These are phyloP conservation scores for Naso thynnoides DNA, from an alignment of 2,797 vertebrate genomes.

Conservation along the genomic window DNA sequence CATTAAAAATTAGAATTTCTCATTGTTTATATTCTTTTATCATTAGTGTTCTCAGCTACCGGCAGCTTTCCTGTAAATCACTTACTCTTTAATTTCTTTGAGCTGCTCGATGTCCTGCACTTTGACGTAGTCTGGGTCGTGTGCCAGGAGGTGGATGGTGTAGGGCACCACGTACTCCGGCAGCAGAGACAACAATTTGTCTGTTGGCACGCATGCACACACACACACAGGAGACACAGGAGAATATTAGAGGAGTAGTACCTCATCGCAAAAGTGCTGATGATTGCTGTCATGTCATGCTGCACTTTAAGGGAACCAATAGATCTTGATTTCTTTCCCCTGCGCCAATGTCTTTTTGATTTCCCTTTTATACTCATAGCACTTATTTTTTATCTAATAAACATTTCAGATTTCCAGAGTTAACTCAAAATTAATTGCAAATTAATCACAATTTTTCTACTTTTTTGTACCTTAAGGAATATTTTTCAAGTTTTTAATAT, in stretches of 20 bases:
- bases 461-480: too few species aligned
- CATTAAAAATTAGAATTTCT: neutral
- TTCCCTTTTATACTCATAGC: neutral
- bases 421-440: too few species aligned
- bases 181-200: slow-evolving; percentile 95
- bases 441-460: too few species aligned
- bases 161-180: slow-evolving; percentile 99
- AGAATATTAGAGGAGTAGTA: slow-evolving; percentile 12
- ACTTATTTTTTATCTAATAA: neutral
- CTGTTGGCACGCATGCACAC: slow-evolving; percentile 78
- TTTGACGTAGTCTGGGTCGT: slow-evolving; percentile 98
- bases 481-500: neutral
- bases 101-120: slow-evolving; percentile 98
- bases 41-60: neutral
- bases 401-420: too few species aligned
- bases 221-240: too few species aligned
- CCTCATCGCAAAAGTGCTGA: neutral
- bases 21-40: neutral
- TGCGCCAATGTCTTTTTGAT: neutral
- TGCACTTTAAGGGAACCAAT: neutral
- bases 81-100: slow-evolving; percentile 99
- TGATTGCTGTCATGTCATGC: neutral
- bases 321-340: neutral
- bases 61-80: neutral
- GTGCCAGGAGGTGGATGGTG: slow-evolving; percentile 96